These are phyloP conservation scores for Sebastes nivosus DNA, from an alignment of 2,797 vertebrate species.

Conservation along the genomic window DNA sequence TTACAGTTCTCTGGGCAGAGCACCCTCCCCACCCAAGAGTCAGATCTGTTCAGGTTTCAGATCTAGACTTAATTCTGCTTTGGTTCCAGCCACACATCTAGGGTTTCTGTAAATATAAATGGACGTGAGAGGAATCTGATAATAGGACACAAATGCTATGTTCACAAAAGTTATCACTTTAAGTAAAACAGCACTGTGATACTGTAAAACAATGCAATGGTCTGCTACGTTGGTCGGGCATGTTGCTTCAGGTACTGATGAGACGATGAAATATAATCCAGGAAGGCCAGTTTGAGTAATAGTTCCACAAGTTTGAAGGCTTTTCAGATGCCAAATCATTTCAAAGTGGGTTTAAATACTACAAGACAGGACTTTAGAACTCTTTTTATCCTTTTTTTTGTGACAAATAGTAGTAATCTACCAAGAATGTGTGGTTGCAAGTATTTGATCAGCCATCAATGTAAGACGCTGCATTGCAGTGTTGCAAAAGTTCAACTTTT, in stretches of 20 bases:
- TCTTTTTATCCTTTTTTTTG: not conserved
- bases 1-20: not conserved
- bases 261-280: conserved; percentile 27
- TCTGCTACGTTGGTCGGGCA: not conserved
- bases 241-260: conserved; percentile 24
- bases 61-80: not conserved
- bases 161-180: not conserved
- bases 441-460: not conserved
- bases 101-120: not conserved
- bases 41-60: not conserved
- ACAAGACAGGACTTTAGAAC: not conserved
- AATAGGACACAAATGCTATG: not conserved
- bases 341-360: not conserved
- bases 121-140: not conserved
- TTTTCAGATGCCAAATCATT: not conserved
- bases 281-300: not conserved
- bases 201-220: conserved; percentile 8
- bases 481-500: not conserved
- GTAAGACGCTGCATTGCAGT: not conserved
- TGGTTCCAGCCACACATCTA: not conserved
- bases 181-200: conserved; percentile 1
- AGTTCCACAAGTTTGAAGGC: not conserved
- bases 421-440: not conserved
- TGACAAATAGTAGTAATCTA: not conserved
- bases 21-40: not conserved